Percentiles rank a stretch among this genome's conserved stretches.
phyloP scores from a whole-genome alignment of 1,140 invertebrate genomes.

The Colletes gigas region DNA sequence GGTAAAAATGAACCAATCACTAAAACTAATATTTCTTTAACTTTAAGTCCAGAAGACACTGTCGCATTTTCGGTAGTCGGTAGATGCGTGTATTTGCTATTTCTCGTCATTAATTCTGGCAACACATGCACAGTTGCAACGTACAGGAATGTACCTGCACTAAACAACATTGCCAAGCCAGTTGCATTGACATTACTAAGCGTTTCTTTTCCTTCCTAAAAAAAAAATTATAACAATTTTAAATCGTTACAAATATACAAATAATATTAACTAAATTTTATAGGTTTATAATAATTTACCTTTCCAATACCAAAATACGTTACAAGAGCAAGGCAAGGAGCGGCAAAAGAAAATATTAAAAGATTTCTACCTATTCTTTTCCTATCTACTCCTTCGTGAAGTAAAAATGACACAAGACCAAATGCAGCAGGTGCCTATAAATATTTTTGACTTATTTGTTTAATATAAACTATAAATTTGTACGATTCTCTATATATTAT shows the following conservation, averaged over 20 bases:
- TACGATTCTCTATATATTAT: not conserved
- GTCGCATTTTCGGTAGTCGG: slow-evolving; percentile 79
- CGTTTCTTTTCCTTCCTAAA: slow-evolving; percentile 85
- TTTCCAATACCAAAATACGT: slow-evolving; percentile 97
- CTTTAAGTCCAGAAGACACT: slow-evolving; percentile 84
- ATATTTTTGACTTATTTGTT: slow-evolving; percentile 23
- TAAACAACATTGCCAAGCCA: slow-evolving; percentile 98
- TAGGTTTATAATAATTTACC: slow-evolving; percentile 82
- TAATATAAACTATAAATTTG: not conserved
- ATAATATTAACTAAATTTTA: not conserved
- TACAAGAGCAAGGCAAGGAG: slow-evolving; percentile 93
- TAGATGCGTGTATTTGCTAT: slow-evolving; percentile 79
- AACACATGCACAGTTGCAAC: slow-evolving; percentile 99
- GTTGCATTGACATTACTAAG: slow-evolving; percentile 94
- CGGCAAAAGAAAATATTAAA: slow-evolving; percentile 95
- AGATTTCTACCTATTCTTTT: slow-evolving; percentile 94
- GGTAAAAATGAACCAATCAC: slow-evolving; percentile 93
- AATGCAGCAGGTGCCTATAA: slow-evolving; percentile 96
- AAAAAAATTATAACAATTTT: slow-evolving; percentile 66
- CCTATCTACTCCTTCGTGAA: slow-evolving; percentile 96
- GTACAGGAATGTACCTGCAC: slow-evolving; percentile 98
- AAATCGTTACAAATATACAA: slow-evolving; percentile 9
- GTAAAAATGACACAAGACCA: slow-evolving; percentile 97
- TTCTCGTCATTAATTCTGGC: slow-evolving; percentile 90
- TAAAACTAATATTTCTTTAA: slow-evolving; percentile 90